Conservation (phyloP, 2,113 vertebrate genomes). For the Plestiodon gilberti region DNA sequence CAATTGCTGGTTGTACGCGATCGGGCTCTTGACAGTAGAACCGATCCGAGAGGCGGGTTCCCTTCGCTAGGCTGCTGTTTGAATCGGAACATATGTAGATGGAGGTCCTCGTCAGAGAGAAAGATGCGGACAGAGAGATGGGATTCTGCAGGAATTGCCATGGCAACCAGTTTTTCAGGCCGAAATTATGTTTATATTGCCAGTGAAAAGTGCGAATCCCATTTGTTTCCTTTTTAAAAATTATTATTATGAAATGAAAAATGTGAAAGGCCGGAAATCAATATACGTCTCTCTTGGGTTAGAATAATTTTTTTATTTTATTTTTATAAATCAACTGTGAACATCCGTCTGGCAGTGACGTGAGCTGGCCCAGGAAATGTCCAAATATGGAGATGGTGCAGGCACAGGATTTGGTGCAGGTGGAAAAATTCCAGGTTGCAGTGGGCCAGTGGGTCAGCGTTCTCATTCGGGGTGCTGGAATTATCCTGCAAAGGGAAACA, state of each 20-base stretch:
- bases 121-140: conserved; percentile 63
- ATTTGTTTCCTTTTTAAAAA: not conserved
- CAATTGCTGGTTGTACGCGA: accelerated
- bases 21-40: not conserved
- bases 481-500: not conserved
- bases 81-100: conserved; percentile 68
- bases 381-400: not conserved
- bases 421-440: not conserved
- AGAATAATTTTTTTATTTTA: not conserved
- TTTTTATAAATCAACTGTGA: not conserved
- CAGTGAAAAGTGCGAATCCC: conserved; percentile 33
- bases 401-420: not conserved
- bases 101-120: conserved; percentile 70
- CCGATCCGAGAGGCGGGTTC: conserved; percentile 19
- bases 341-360: not conserved
- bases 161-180: conserved; percentile 80
- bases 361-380: not conserved
- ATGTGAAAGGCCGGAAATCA: conserved; percentile 34
- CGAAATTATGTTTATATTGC: conserved; percentile 78
- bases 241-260: not conserved
- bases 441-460: not conserved
- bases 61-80: conserved; percentile 39
- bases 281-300: accelerated
- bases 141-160: conserved; percentile 78
- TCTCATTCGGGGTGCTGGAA: not conserved